These are phyloP conservation scores for Aspidiotus destructor DNA, from an alignment of 2,888 invertebrate genomes.

Conservation along the genomic window DNA sequence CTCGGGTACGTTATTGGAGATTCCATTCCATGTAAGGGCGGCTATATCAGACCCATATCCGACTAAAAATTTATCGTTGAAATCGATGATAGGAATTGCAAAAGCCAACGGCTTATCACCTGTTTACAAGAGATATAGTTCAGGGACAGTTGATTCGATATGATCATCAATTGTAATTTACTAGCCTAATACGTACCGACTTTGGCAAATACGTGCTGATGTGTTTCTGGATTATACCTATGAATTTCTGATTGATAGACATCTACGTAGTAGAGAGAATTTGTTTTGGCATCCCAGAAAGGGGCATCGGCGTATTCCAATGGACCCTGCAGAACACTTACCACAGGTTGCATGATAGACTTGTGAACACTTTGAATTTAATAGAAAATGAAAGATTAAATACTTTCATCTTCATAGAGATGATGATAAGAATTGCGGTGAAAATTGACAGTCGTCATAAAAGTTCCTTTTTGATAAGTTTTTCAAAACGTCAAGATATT, in stretches of 20 bases:
- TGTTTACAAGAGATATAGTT: neutral
- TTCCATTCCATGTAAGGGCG: conserved; percentile 20
- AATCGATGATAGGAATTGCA: conserved; percentile 20
- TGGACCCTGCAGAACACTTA: conserved; percentile 10
- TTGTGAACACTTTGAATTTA: too few species aligned
- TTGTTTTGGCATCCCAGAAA: conserved; percentile 19
- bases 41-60: conserved; percentile 17
- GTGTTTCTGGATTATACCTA: conserved; percentile 10
- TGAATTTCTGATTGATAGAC: conserved; percentile 24
- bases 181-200: too few species aligned
- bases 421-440: too few species aligned
- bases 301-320: conserved; percentile 22
- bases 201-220: conserved; percentile 11
- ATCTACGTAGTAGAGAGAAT: conserved; percentile 15
- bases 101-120: conserved; percentile 16
- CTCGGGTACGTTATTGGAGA: conserved; percentile 3
- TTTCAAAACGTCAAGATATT: too few species aligned
- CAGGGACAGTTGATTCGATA: neutral
- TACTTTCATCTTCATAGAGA: too few species aligned
- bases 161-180: neutral
- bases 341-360: conserved; percentile 3
- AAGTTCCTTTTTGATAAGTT: too few species aligned
- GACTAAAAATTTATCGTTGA: conserved; percentile 18
- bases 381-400: too few species aligned
- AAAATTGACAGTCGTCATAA: too few species aligned